These are phyloP conservation scores for Oikopleura dioica DNA, from an alignment of 23 tunicate species.

Conservation along the genomic window DNA sequence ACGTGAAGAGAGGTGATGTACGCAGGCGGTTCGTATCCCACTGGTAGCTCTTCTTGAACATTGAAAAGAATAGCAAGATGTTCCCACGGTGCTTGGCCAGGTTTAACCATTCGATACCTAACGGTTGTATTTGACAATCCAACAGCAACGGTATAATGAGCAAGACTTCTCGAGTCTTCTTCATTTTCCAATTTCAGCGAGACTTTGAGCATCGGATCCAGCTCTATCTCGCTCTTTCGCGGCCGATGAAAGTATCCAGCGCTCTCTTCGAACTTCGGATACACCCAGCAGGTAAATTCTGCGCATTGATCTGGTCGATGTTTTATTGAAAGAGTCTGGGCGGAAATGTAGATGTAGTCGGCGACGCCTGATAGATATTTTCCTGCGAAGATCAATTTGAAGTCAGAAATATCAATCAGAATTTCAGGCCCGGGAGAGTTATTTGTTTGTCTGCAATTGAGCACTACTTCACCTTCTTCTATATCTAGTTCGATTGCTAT, in stretches of 20 bases:
- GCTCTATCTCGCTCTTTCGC: neutral
- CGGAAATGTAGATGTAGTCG: neutral
- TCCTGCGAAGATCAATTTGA: neutral
- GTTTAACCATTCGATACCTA: neutral
- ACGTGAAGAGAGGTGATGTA: constrained; percentile 45
- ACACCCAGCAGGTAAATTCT: constrained; percentile 2
- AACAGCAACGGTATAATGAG: neutral
- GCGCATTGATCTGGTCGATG: neutral
- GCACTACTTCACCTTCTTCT: neutral
- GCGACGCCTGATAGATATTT: neutral
- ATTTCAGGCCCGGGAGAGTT: neutral
- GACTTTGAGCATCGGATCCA: constrained; percentile 22
- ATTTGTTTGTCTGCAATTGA: neutral
- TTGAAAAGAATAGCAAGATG: constrained; percentile 21
- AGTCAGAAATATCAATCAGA: neutral
- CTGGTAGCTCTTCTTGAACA: constrained; percentile 28
- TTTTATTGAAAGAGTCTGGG: neutral
- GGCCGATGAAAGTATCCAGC: neutral
- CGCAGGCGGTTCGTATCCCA: constrained; percentile 63
- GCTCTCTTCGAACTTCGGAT: neutral
- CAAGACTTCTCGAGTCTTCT: constrained; percentile 7
- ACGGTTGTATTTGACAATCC: neutral
- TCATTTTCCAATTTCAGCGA: constrained; percentile 36
- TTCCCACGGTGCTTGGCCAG: constrained; percentile 4
- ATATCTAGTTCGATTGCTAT: neutral